These are phyloP conservation scores for Eupithecia insigniata DNA, from an alignment of 2,888 invertebrate species.

Conservation along the genomic window DNA sequence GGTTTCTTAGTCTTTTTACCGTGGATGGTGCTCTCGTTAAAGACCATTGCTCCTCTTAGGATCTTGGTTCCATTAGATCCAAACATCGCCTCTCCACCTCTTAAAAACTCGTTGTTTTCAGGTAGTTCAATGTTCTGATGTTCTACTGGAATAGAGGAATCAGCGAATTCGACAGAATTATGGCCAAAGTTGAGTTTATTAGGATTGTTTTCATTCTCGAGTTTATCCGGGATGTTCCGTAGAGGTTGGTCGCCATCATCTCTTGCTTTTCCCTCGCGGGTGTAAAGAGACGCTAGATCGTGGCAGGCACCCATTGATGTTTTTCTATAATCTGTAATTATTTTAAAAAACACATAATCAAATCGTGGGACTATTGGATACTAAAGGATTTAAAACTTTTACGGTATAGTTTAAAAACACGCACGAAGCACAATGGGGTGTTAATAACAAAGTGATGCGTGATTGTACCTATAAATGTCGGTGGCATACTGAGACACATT, in stretches of 20 bases:
- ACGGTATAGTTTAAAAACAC: too few species aligned
- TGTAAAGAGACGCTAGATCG: not conserved
- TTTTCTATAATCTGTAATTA: not conserved
- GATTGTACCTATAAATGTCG: too few species aligned
- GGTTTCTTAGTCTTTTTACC: conserved; percentile 2
- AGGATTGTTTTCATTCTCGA: not conserved
- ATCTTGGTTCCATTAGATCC: not conserved
- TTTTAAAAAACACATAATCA: not conserved
- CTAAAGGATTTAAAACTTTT: too few species aligned
- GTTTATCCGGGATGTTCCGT: not conserved
- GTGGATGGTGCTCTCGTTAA: not conserved
- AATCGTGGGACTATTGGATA: not conserved
- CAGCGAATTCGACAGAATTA: not conserved
- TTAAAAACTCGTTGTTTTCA: not conserved
- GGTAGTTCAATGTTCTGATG: not conserved
- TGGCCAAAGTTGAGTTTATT: not conserved
- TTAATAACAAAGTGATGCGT: too few species aligned
- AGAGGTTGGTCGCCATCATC: not conserved
- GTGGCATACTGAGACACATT: too few species aligned
- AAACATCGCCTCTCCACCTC: not conserved
- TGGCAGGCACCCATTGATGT: not conserved
- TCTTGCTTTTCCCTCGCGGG: not conserved
- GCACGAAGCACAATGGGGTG: too few species aligned
- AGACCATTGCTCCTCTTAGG: not conserved
- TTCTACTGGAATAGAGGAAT: not conserved